These are phyloP conservation scores for Zingel zingel DNA, from an alignment of 2,113 vertebrate species.

Conservation along the genomic window DNA sequence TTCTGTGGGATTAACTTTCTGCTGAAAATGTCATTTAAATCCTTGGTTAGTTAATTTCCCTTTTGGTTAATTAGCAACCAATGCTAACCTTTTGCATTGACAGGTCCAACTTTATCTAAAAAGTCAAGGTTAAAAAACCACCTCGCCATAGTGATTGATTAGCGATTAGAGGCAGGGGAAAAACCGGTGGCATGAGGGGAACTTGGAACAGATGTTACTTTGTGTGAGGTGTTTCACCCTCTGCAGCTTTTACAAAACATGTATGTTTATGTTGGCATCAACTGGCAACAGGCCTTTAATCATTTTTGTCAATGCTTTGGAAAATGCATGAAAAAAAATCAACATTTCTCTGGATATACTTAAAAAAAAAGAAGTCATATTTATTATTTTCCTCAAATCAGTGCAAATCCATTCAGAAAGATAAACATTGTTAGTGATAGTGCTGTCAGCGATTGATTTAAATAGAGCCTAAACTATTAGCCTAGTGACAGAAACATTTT, in stretches of 20 bases:
- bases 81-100: constrained; percentile 85
- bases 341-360: neutral
- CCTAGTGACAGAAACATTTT: too few species aligned
- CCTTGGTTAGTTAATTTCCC: constrained; percentile 86
- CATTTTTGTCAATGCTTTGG: neutral
- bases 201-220: constrained; percentile 43
- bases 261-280: neutral
- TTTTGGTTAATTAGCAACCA: constrained; percentile 90
- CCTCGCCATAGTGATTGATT: constrained; percentile 81
- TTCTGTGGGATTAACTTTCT: constrained; percentile 70
- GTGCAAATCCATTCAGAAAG: neutral
- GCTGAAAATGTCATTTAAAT: constrained; percentile 85
- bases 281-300: neutral
- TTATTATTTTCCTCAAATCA: neutral
- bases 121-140: constrained; percentile 85
- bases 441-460: neutral
- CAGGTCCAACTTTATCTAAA: constrained; percentile 86
- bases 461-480: too few species aligned
- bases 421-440: neutral
- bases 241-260: constrained; percentile 13
- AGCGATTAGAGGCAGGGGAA: constrained; percentile 71
- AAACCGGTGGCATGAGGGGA: constrained; percentile 17
- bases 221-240: constrained; percentile 34
- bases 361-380: neutral
- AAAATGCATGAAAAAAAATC: neutral